A percentile compares a stretch with the other conserved stretches of the same genome.
These are phyloP conservation scores for Argyrosomus japonicus DNA, from an alignment of 2,113 vertebrate species.

Conservation along the genomic window DNA sequence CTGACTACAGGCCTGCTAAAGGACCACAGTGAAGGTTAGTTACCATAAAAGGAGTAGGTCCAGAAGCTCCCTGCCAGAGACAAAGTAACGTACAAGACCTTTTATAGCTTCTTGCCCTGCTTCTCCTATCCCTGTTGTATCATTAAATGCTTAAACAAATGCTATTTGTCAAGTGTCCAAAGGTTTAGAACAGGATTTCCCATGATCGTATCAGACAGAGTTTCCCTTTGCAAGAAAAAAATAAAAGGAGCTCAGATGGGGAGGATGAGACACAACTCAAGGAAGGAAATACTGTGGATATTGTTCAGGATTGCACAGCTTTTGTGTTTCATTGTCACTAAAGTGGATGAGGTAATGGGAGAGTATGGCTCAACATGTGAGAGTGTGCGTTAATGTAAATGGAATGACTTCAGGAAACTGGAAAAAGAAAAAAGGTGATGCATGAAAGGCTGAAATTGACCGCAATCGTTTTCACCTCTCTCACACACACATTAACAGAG, in stretches of 20 bases:
- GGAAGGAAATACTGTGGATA: constrained; percentile 72
- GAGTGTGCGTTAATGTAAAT: constrained; percentile 22
- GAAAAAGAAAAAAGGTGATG: constrained; percentile 3
- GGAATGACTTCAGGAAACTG: constrained; percentile 27
- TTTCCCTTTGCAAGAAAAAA: constrained; percentile 44
- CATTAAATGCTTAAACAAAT: constrained; percentile 69
- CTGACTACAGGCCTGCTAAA: constrained; percentile 34
- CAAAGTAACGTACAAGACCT: constrained; percentile 55
- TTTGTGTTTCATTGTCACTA: constrained; percentile 57
- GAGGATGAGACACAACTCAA: constrained; percentile 60
- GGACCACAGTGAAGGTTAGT: constrained; percentile 32
- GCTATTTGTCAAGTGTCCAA: constrained; percentile 53
- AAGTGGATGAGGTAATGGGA: constrained; percentile 65
- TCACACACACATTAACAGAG: neutral
- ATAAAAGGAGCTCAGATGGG: constrained; percentile 45
- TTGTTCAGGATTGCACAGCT: constrained; percentile 46
- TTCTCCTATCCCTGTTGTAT: constrained; percentile 52
- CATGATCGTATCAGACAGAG: constrained; percentile 64
- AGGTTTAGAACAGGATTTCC: constrained; percentile 67
- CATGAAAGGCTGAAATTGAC: constrained; percentile 5
- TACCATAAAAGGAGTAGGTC: constrained; percentile 71
- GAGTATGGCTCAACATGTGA: constrained; percentile 18
- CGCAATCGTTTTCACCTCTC: neutral
- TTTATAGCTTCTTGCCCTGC: constrained; percentile 61
- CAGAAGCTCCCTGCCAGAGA: constrained; percentile 41